Percentiles rank a stretch among this genome's conserved stretches.
phyloP scores from a whole-genome alignment of 2,113 vertebrate genomes.

The Siphamia tubifer region DNA sequence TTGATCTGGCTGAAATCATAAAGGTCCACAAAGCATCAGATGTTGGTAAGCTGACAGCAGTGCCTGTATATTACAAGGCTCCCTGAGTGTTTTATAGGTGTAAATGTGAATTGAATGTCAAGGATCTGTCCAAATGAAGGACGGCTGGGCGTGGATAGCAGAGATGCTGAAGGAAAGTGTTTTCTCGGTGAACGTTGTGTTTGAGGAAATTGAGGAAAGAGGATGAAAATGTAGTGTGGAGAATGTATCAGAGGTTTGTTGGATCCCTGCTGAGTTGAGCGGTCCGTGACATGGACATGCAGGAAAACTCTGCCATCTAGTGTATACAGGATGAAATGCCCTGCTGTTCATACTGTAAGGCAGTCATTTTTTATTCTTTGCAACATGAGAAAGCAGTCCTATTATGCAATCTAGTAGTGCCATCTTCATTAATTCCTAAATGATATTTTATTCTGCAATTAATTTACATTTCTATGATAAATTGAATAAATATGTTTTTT shows the following conservation, averaged over 20 bases:
- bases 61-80: background rate
- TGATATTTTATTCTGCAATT: no score
- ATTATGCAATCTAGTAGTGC: background rate
- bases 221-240: constrained; percentile 5
- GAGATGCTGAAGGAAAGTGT: background rate
- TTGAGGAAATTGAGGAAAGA: background rate
- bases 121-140: background rate
- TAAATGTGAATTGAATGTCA: background rate
- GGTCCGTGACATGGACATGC: constrained; percentile 5
- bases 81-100: background rate
- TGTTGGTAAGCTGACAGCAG: constrained; percentile 86
- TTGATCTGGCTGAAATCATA: constrained; percentile 96
- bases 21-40: constrained; percentile 98
- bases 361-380: background rate
- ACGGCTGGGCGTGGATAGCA: background rate
- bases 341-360: background rate
- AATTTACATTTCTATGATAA: no score
- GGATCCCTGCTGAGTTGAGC: constrained; percentile 10
- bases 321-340: constrained; percentile 34
- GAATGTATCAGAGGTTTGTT: constrained; percentile 1
- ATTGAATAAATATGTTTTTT: no score
- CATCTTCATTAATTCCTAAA: no score
- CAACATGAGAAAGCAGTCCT: background rate
- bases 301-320: constrained; percentile 76
- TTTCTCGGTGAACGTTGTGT: background rate